Conservation (phyloP, 1,140 invertebrate genomes). For the Papilio machaon region DNA sequence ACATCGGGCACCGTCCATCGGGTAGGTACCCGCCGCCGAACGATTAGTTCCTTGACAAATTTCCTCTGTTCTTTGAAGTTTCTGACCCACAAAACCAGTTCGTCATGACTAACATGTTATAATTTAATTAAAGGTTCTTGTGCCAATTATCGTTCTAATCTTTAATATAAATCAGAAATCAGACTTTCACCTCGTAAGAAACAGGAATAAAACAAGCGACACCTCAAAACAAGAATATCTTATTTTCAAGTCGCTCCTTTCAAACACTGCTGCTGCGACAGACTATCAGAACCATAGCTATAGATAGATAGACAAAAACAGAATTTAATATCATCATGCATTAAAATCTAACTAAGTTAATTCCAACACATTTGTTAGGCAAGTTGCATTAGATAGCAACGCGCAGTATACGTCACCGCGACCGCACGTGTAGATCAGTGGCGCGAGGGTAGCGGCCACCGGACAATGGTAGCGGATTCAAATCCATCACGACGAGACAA, state of each 20-base stretch:
- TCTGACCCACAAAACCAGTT: background rate
- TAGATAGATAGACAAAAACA: background rate
- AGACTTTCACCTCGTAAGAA: background rate
- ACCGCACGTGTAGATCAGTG: conserved; percentile 50
- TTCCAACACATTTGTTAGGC: background rate
- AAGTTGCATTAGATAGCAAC: conserved; percentile 33
- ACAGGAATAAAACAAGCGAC: background rate
- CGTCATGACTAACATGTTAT: background rate
- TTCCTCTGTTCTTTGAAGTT: background rate
- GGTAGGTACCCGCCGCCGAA: background rate
- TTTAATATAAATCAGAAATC: background rate
- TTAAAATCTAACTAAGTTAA: conserved; percentile 19
- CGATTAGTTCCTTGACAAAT: conserved; percentile 25
- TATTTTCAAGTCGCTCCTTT: background rate
- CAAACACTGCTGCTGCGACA: no score
- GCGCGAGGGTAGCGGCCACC: conserved; percentile 36
- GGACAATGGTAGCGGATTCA: conserved; percentile 32
- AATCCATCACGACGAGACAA: conserved; percentile 54
- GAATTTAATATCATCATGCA: background rate
- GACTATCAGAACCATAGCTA: background rate
- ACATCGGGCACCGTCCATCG: conserved; percentile 1
- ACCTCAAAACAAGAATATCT: background rate
- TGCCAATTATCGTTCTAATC: no score
- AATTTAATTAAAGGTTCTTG: no score
- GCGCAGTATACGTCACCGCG: conserved; percentile 38